These are phyloP conservation scores for Hyperoplus immaculatus DNA, from an alignment of 2,797 vertebrate species.

Conservation along the genomic window DNA sequence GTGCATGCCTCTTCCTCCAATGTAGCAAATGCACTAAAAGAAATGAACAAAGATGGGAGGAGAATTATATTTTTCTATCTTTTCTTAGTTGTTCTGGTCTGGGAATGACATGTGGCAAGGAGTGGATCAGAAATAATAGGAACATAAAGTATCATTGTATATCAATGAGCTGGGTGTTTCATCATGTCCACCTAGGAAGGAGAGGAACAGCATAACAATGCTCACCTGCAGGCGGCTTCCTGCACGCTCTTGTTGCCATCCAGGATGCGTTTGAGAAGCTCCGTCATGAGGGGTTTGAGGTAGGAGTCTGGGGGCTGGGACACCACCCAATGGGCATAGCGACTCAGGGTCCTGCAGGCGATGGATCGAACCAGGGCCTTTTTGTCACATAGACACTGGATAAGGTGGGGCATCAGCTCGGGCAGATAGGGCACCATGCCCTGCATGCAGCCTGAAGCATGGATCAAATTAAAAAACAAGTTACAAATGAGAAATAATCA, in stretches of 20 bases:
- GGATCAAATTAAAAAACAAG: not conserved
- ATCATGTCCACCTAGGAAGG: conserved; percentile 62
- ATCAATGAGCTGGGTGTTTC: conserved; percentile 77
- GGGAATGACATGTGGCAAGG: not conserved
- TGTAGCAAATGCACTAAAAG: conserved; percentile 90
- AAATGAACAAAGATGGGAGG: conserved; percentile 2
- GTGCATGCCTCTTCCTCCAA: no score
- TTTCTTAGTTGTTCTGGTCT: not conserved
- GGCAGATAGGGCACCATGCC: conserved; percentile 96
- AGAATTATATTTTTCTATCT: not conserved
- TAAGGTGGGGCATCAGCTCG: conserved; percentile 94
- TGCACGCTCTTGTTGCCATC: conserved; percentile 96
- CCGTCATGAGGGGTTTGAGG: conserved; percentile 96
- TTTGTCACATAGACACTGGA: conserved; percentile 93
- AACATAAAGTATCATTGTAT: conserved; percentile 77
- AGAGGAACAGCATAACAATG: not conserved
- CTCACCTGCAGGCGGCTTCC: conserved; percentile 95
- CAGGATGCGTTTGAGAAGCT: conserved; percentile 95
- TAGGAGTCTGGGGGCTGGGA: conserved; percentile 92
- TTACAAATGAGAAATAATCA: not conserved
- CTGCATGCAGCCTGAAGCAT: conserved; percentile 91
- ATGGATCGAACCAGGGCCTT: conserved; percentile 96
- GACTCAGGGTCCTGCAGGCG: conserved; percentile 96
- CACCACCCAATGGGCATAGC: conserved; percentile 97
- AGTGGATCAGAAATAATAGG: conserved; percentile 75